Evolutionary conservation across 2,113 vertebrate genomes (phyloP), one percentile per base, ranked within the genome.

Genomic region (Garra rufa): DNA sequence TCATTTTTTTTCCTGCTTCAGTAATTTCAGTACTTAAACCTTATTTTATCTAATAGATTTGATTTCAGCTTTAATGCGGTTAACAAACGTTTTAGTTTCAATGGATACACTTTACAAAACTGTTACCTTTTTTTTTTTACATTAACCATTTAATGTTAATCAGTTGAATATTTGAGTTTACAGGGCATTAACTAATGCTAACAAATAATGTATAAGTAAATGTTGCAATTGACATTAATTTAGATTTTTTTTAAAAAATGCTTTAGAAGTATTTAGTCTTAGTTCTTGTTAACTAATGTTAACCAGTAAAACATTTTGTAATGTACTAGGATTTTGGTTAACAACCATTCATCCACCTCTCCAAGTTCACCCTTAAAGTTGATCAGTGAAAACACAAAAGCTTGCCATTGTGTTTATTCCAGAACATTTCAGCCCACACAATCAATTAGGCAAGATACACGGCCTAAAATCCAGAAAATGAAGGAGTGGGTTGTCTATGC

Each of bases 381-480:
- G 6, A 78, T 41, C 30, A 59, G 19, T n/a, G 28, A 57, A 44
- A 38, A 24, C 21, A 44, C 14, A 61, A 30, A 76, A 76, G 8
- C 73, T 2, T 17, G 8, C 55, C 24, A 59, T 17, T 14, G 21
- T 73, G 17, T 61, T 34, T 50, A 73, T 28, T 48, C n/a, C 30
- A 21, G 19, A 30, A 52, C 57, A 71, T 52, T n/a, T 52, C 44
- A 52, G 46, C 73, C 44, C 21, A 43, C 38, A 61, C 55, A 61
- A 78, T 43, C 55, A 43, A 59, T 78, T 61, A 57, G 21, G 34
- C 21, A 41, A 43, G 38, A 21, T 61, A 59, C 74, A 79, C 24
- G n/a, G 28, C 44, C n/a, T 59, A 83, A 84, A 85, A 83, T 61
- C 30, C 55, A 26, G 21, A 61, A 59, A 61, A 61, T 21, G 46